A percentile compares a stretch with the other conserved stretches of the same genome.
Evolutionary conservation across 2,888 invertebrate genomes (phyloP).

Genomic region (Branchellion lobata): DNA sequence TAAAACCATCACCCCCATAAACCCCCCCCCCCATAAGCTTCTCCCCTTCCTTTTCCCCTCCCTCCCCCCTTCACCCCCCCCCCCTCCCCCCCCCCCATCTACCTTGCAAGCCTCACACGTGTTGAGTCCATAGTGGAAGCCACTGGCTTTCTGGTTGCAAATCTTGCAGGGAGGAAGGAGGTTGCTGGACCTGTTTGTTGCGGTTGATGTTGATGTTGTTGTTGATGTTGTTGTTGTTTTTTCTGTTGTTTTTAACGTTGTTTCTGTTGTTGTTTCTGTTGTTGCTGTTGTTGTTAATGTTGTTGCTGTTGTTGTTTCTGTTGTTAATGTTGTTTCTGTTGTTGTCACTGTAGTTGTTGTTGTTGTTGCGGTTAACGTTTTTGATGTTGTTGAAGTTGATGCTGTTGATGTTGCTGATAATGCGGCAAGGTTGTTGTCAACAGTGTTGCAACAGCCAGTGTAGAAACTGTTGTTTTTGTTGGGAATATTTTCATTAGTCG

Average conservation of each 20-base stretch:
- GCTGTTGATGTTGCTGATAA: no score
- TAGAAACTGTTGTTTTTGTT: no score
- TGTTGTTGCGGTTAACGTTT: no score
- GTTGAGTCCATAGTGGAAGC: conserved; percentile 49
- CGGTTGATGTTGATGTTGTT: no score
- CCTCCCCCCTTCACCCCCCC: background rate
- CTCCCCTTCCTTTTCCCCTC: conserved; percentile 40
- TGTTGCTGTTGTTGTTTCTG: no score
- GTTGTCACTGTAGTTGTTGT: background rate
- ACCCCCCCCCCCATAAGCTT: background rate
- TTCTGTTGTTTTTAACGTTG: background rate
- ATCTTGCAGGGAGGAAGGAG: conserved; percentile 47
- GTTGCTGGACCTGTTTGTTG: background rate
- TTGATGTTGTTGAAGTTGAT: no score
- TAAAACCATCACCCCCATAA: background rate
- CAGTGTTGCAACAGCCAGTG: no score
- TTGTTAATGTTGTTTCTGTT: background rate
- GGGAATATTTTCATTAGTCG: no score
- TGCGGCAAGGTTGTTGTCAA: no score
- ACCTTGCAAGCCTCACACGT: conserved; percentile 50
- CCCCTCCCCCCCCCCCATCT: background rate
- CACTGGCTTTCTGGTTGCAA: conserved; percentile 42
- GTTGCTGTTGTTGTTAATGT: no score
- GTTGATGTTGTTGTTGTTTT: background rate
- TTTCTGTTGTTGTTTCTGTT: no score